Base-by-base conservation (phyloP, 2,888 invertebrate genomes). In the Trachelus iudaicus region DNA sequence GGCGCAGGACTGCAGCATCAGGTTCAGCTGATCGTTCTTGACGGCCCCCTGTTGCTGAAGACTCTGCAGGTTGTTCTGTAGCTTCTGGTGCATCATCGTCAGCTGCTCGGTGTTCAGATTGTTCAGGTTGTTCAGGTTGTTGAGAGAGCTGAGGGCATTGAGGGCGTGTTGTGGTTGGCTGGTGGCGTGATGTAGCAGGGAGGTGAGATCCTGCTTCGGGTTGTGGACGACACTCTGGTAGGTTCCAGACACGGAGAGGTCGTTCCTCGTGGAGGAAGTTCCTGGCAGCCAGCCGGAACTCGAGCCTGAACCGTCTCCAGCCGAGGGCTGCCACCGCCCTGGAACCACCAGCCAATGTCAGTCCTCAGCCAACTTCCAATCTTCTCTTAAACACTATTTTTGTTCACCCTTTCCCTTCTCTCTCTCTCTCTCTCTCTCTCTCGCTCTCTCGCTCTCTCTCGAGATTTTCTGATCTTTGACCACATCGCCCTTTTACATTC, bases 261-360 rank as follows among this genome's bases (percentile, higher is more conserved):
- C 90, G 87, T 87, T 90, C 87, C 88, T 88, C 87, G 89, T 79
- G 83, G 89, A 87, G 83, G 90, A 83, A 79, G 86, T 82, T 77
- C 85, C 85, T 82, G 87, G 89, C 83, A 81, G 84, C 85, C 85
- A 85, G 81, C 90, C 90, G 86, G 90, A 90, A 87, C 90, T 88
- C 87, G 90, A 89, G 87, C 90, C 89, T 87, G 90, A 90, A 87
- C 90, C 90, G 83, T 90, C 91, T 86, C 90, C 91, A 85, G 88
- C 91, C 85, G 91, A 91, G 91, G 91, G 91, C 91, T 91, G 91
- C 91, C 91, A 91, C 87, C 91, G 91, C 91, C 91, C 91, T 91
- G 91, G 91, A 91, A 91, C 91, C 91, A 91, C 90, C 91, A 91
- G 91, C 91, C 91, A 91, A 91, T 91, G 90, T 91, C 91, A 91